phyloP scores from a whole-genome alignment of 2,113 vertebrate species.

The Synodontis membranacea region DNA sequence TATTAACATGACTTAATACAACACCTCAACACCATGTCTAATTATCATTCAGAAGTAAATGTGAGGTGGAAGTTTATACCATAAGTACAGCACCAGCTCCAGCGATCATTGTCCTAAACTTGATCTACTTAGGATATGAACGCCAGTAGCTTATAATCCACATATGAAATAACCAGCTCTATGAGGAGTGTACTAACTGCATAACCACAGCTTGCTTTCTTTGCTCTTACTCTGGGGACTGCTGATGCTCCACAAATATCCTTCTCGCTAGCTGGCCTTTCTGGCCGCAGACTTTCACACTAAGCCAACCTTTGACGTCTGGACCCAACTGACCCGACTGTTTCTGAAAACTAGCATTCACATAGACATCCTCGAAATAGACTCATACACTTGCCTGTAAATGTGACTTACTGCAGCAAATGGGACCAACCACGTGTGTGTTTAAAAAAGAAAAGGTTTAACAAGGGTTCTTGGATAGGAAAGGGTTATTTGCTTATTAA shows the following conservation, averaged over 20 bases:
- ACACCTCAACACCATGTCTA: no score
- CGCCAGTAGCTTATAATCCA: no score
- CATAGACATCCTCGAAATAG: slow-evolving; percentile 26
- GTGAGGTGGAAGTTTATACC: background rate
- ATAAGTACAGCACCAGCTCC: background rate
- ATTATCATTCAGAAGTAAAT: background rate
- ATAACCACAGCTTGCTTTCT: background rate
- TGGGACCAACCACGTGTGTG: background rate
- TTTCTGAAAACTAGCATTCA: slow-evolving; percentile 41
- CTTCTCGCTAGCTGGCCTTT: slow-evolving; percentile 40
- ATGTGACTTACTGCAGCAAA: background rate
- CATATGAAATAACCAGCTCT: background rate
- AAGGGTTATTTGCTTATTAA: background rate
- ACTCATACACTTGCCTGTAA: slow-evolving; percentile 7
- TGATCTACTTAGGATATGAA: background rate
- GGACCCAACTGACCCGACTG: slow-evolving; percentile 9
- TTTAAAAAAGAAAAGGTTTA: background rate
- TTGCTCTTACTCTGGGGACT: background rate
- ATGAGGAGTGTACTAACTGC: background rate
- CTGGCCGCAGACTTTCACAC: slow-evolving; percentile 38
- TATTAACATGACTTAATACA: background rate
- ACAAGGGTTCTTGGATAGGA: background rate
- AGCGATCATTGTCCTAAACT: background rate
- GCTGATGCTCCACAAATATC: slow-evolving; percentile 36
- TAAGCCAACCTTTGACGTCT: slow-evolving; percentile 21